Evolutionary conservation across 2,888 invertebrate genomes (phyloP).

Genomic region (Phlogophora meticulosa): DNA sequence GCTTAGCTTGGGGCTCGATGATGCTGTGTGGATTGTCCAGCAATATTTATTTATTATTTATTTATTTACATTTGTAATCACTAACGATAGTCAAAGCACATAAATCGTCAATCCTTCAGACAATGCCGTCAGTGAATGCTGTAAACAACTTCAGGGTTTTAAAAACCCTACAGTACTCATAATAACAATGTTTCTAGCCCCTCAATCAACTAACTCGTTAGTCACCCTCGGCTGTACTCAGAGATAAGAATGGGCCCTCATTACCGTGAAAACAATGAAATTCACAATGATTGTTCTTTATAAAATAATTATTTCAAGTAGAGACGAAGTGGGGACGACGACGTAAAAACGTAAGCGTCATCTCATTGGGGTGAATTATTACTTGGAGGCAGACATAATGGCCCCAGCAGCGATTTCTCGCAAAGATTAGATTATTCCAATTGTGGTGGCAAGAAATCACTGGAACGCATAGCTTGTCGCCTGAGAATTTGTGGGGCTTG

Average conservation of each 20-base stretch:
- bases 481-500: slow-evolving; percentile 67
- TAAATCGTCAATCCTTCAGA: neutral
- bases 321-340: slow-evolving; percentile 40
- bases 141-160: slow-evolving; percentile 12
- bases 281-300: slow-evolving; percentile 65
- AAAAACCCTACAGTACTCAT: slow-evolving; percentile 22
- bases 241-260: slow-evolving; percentile 63
- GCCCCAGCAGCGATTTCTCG: slow-evolving; percentile 73
- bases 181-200: slow-evolving; percentile 46
- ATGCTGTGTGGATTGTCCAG: too few relatives aligned
- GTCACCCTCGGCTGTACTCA: slow-evolving; percentile 58
- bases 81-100: neutral
- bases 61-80: neutral
- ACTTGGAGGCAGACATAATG: slow-evolving; percentile 72
- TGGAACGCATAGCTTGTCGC: slow-evolving; percentile 78
- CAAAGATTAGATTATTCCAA: slow-evolving; percentile 80
- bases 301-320: slow-evolving; percentile 65
- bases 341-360: slow-evolving; percentile 58
- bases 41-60: too few relatives aligned
- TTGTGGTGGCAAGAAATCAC: slow-evolving; percentile 78
- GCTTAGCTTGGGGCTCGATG: too few relatives aligned
- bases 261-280: slow-evolving; percentile 66
- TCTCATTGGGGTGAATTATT: slow-evolving; percentile 66
- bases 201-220: slow-evolving; percentile 63
- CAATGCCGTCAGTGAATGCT: slow-evolving; percentile 7